Percentiles rank a stretch among this genome's conserved stretches.
Evolutionary conservation across 2,113 vertebrate genomes (phyloP).

Genomic region (Bos indicus): DNA sequence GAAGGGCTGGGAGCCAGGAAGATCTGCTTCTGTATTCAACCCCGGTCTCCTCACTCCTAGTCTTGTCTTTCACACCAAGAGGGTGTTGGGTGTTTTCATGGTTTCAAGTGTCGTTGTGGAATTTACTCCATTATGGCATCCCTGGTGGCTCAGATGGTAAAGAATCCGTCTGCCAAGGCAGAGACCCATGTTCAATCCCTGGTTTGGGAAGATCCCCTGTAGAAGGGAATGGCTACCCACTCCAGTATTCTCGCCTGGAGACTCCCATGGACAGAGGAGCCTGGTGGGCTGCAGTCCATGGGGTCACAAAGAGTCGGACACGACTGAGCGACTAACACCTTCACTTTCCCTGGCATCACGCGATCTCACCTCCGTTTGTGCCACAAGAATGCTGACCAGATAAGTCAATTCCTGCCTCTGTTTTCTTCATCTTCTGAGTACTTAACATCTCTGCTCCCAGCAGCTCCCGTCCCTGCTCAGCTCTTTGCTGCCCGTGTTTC

Average conservation of each 20-base stretch:
- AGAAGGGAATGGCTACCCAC: background rate
- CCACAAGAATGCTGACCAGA: background rate
- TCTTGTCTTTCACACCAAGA: too few relatives aligned
- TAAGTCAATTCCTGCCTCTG: background rate
- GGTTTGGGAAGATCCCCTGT: background rate
- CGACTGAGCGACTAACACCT: background rate
- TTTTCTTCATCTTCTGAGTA: background rate
- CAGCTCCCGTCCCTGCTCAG: background rate
- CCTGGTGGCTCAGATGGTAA: background rate
- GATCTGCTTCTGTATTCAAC: background rate
- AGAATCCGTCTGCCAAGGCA: background rate
- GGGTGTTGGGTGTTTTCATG: background rate
- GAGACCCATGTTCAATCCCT: background rate
- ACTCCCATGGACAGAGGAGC: background rate
- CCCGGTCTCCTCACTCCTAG: background rate
- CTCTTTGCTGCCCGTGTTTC: background rate
- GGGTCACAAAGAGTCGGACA: background rate
- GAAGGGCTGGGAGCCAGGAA: background rate
- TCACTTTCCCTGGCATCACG: background rate
- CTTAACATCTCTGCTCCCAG: background rate
- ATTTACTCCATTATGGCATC: background rate
- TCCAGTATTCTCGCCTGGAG: background rate
- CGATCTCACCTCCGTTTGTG: rapidly evolving
- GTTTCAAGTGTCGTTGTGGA: background rate
- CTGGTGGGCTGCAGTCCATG: background rate